Conservation (phyloP, 2,888 invertebrate genomes). For the Rugalucina vietnamica region DNA sequence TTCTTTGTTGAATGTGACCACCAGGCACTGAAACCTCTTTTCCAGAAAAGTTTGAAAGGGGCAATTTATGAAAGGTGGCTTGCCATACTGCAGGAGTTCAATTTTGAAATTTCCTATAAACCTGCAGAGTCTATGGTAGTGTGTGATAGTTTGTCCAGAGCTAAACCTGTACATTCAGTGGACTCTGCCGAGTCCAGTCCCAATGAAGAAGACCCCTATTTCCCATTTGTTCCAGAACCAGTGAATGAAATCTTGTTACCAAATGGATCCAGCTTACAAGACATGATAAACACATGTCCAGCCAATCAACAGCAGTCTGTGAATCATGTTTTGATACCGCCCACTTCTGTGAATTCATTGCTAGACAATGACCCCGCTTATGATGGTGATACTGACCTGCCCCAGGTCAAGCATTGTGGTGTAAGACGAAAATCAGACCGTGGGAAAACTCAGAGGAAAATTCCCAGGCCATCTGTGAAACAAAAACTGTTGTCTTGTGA, state of each 20-base stretch:
- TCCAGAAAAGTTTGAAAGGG: constrained; percentile 18
- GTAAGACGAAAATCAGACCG: not conserved
- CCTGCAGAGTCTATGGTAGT: too few species aligned
- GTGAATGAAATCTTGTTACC: not conserved
- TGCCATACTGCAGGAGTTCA: constrained; percentile 16
- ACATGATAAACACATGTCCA: not conserved
- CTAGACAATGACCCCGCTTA: not conserved
- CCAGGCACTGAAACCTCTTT: constrained; percentile 14
- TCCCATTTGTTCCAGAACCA: not conserved
- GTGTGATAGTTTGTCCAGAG: constrained; percentile 1
- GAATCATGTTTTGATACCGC: not conserved
- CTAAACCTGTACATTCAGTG: not conserved
- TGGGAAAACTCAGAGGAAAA: not conserved
- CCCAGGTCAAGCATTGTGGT: not conserved
- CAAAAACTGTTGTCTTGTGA: not conserved
- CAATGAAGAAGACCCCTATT: not conserved
- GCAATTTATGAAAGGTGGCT: constrained; percentile 27
- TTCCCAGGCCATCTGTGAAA: not conserved
- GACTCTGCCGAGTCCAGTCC: not conserved
- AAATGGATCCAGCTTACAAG: not conserved
- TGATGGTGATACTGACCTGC: too few species aligned
- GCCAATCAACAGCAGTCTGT: not conserved
- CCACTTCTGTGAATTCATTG: not conserved
- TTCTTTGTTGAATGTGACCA: constrained; percentile 40
- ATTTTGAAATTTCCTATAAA: constrained; percentile 22